A percentile compares a stretch with the other conserved stretches of the same genome.
Conservation (phyloP, 2,113 vertebrate genomes). For the Lonchura striata region DNA sequence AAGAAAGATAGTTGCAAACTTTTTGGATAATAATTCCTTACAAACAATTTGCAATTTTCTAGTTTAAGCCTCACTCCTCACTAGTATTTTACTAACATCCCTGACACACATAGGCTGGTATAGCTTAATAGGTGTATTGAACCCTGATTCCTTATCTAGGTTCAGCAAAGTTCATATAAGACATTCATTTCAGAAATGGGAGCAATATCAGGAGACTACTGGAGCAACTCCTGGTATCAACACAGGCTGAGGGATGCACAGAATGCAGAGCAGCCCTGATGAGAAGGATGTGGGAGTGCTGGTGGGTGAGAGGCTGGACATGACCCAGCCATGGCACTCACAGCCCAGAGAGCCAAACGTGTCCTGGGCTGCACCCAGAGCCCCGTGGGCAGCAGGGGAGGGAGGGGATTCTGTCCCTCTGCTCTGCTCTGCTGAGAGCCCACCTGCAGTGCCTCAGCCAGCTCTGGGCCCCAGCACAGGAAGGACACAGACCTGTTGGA, state of each 20-base stretch:
- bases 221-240: accelerated
- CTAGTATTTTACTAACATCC: neutral
- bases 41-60: neutral
- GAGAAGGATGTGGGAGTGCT: accelerated
- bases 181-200: neutral
- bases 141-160: neutral
- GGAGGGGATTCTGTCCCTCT: neutral
- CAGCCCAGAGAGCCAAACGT: neutral
- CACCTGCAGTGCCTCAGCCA: neutral
- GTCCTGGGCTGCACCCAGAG: neutral
- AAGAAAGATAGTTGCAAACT: neutral
- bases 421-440: neutral
- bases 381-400: neutral
- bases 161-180: neutral
- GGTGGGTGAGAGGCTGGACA: neutral
- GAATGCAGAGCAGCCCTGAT: accelerated
- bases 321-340: neutral
- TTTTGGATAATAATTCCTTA: neutral
- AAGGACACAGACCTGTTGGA: neutral
- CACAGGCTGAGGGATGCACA: accelerated
- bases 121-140: neutral
- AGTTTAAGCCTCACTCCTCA: neutral
- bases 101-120: neutral
- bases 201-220: neutral
- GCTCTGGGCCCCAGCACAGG: neutral